Conservation (phyloP, 2,113 vertebrate genomes). For the Hippoglossus stenolepis region DNA sequence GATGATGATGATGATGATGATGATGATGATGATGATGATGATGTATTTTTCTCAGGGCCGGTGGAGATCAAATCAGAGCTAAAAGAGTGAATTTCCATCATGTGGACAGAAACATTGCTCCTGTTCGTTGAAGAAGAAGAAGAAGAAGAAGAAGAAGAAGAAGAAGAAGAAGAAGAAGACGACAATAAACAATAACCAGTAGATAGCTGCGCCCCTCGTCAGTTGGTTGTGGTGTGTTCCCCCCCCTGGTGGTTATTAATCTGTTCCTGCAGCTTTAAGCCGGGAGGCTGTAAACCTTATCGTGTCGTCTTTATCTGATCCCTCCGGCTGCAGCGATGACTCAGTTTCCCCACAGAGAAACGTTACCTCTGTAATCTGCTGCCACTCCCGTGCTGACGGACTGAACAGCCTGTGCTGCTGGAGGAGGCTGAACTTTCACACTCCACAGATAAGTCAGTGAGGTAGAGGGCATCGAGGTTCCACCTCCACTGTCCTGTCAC, state of each 20-base stretch:
- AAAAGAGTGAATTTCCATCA: too few species aligned
- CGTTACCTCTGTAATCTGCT: constrained; percentile 42
- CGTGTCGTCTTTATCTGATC: constrained; percentile 25
- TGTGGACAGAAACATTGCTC: too few species aligned
- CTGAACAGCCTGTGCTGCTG: constrained; percentile 4
- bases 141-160: too few species aligned
- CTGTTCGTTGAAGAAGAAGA: too few species aligned
- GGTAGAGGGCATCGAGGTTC: not conserved
- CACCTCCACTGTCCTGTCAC: not conserved
- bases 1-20: too few species aligned
- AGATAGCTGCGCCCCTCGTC: too few species aligned
- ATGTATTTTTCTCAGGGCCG: too few species aligned
- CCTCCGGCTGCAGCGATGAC: constrained; percentile 24
- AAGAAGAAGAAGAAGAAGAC: too few species aligned
- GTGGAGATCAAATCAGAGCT: too few species aligned
- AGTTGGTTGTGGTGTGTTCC: too few species aligned
- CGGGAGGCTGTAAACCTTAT: not conserved
- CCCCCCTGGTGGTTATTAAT: not conserved
- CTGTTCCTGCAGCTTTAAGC: not conserved
- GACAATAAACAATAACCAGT: too few species aligned
- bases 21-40: too few species aligned
- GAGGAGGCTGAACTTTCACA: constrained; percentile 19
- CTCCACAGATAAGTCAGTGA: not conserved
- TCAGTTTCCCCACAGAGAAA: constrained; percentile 32
- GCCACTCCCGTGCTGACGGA: constrained; percentile 17